Evolutionary conservation across 2,797 vertebrate genomes (phyloP).

Genomic region (Channallabes apus): DNA sequence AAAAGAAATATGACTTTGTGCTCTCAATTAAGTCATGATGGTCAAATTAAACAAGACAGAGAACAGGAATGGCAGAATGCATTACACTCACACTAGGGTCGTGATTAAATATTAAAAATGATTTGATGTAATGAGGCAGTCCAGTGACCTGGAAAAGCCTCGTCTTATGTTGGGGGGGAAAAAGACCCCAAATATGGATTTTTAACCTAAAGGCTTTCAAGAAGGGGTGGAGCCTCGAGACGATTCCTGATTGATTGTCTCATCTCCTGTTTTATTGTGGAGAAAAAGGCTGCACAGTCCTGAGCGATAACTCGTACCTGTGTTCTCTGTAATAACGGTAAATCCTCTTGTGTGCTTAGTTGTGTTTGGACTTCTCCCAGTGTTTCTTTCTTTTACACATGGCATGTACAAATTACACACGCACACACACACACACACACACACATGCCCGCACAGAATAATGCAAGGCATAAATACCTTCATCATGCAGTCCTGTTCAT

Average conservation of each 20-base stretch:
- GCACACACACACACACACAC: background rate
- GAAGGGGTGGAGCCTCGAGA: background rate
- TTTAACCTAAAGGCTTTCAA: background rate
- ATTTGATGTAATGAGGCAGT: background rate
- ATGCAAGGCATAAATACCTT: conserved; percentile 38
- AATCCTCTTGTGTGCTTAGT: conserved; percentile 12
- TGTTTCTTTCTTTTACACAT: conserved; percentile 24
- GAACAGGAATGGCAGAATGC: background rate
- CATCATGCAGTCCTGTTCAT: conserved; percentile 41
- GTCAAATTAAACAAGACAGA: background rate
- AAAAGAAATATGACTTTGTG: background rate
- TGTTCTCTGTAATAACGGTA: background rate
- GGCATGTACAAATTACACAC: conserved; percentile 47
- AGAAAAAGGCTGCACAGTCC: background rate
- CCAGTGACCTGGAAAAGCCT: background rate
- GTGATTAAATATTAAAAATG: background rate
- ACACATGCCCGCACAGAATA: conserved; percentile 29
- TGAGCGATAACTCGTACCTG: background rate
- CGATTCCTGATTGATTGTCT: background rate
- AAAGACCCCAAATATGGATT: background rate
- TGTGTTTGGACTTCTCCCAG: conserved; percentile 27
- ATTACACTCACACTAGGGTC: background rate
- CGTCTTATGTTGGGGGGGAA: background rate
- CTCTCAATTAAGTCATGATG: background rate
- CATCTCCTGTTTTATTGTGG: background rate